phyloP scores from a whole-genome alignment of 2,888 invertebrate species.

The Melangyna quadrimaculata region DNA sequence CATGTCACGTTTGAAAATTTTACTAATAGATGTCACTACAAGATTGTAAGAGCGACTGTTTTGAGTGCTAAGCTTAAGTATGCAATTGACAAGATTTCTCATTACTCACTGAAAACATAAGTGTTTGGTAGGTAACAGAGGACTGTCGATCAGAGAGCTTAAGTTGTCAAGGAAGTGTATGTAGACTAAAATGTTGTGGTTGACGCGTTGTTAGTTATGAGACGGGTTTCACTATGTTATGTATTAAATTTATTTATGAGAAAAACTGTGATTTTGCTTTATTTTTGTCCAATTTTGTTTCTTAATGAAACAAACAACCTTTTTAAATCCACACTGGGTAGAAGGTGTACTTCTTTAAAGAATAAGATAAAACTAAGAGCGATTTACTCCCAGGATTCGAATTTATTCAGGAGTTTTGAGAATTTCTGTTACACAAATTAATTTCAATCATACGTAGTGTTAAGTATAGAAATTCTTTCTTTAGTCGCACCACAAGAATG shows the following conservation, averaged over 20 bases:
- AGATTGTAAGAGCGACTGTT: constrained; percentile 28
- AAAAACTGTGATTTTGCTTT: not conserved
- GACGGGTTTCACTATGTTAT: not conserved
- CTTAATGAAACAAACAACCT: too few species aligned
- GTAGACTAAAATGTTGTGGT: not conserved
- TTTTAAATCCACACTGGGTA: too few species aligned
- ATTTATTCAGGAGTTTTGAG: too few species aligned
- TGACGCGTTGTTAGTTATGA: not conserved
- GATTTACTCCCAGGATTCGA: too few species aligned
- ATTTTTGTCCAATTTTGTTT: too few species aligned
- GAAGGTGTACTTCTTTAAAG: too few species aligned
- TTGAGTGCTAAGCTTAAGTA: constrained; percentile 21
- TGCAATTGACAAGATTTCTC: constrained; percentile 22
- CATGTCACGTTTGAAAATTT: constrained; percentile 52
- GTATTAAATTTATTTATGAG: not conserved
- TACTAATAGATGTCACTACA: constrained; percentile 56
- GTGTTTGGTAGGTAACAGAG: not conserved
- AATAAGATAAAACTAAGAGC: too few species aligned
- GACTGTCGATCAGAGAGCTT: constrained; percentile 23
- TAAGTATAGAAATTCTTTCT: too few species aligned
- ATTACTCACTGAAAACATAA: not conserved
- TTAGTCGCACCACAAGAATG: too few species aligned
- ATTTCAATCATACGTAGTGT: too few species aligned
- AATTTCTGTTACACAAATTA: too few species aligned
- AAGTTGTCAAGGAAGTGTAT: constrained; percentile 35